Base-by-base conservation (phyloP, 1,140 invertebrate genomes). In the Micrasema minimum region DNA sequence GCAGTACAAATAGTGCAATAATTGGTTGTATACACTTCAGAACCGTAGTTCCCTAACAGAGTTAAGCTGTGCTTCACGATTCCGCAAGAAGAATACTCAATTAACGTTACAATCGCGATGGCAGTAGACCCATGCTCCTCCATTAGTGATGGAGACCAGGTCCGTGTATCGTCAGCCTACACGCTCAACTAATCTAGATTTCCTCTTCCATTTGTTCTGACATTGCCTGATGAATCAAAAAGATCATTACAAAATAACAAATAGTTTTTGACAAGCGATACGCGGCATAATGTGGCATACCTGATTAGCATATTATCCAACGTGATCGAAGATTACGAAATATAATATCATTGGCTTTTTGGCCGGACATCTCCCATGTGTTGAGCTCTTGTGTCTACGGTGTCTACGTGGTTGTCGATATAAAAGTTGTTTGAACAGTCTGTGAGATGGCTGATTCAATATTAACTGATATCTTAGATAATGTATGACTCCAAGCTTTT, bases 211-310 rank as follows among this genome's bases (percentile, higher is more conserved):
- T 71, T 74, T 68, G 68, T 71, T 62, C 72, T 74, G 65, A 72
- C 69, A 66, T 41, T 45, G 73, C 59, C 43, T 68, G 69, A 75
- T 75, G 73, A 75, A 71, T 53, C 69, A 71, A 64, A 75, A 75
- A 71, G 67, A 75, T 75, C 73, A 72, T 75, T 75, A 75, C 45
- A 69, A 75, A 71, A 75, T 75, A 75, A 72, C 73, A 75, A 69
- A 75, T 69, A 75, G 73, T 71, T 72, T 72, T 69, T 71, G 67
- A 68, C 55, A 53, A 59, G 59, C 46, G 59, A 66, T 50, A 59
- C 70, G 37, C 38, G 53, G 43, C 61, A 74, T 62, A 69, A 74
- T 74, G 68, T 70, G 50, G 62, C 41, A 55, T 64, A 41, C 50
- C 66, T 62, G 48, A 71, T 66, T 71, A 55, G 23, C 62, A 71